Conservation (phyloP, 1,140 invertebrate species). For the Lordiphosa clarofinis region DNA sequence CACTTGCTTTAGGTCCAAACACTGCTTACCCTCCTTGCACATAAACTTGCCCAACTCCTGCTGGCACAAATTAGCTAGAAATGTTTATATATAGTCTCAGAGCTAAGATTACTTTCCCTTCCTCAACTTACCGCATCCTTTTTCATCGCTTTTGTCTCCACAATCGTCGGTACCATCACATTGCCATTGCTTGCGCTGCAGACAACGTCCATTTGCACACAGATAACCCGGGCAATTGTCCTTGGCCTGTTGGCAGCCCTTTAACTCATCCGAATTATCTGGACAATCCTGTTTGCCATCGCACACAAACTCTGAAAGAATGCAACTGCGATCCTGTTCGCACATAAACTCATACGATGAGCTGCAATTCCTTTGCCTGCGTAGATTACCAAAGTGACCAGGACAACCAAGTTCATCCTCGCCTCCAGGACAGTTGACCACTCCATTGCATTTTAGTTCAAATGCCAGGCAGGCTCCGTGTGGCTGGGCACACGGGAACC, state of each 20-base stretch:
- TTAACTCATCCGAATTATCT: slow-evolving; percentile 87
- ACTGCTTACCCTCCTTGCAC: no score
- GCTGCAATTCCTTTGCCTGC: slow-evolving; percentile 73
- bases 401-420: slow-evolving; percentile 80
- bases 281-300: slow-evolving; percentile 88
- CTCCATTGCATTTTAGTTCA: slow-evolving; percentile 80
- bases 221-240: slow-evolving; percentile 60
- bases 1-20: slow-evolving; percentile 81
- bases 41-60: slow-evolving; percentile 55
- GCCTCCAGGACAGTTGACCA: slow-evolving; percentile 81
- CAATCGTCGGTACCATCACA: slow-evolving; percentile 82
- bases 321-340: slow-evolving; percentile 83
- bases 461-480: slow-evolving; percentile 78
- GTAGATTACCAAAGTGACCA: slow-evolving; percentile 2
- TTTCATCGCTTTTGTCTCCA: slow-evolving; percentile 84
- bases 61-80: slow-evolving; percentile 36
- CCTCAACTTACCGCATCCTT: slow-evolving; percentile 82
- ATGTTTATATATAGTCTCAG: no score
- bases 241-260: slow-evolving; percentile 79
- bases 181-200: slow-evolving; percentile 57
- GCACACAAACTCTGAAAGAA: slow-evolving; percentile 85
- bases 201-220: slow-evolving; percentile 63
- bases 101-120: no score
- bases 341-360: slow-evolving; percentile 81
- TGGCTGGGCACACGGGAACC: slow-evolving; percentile 67